phyloP scores from a whole-genome alignment of 2,888 invertebrate genomes.

The Dynastes tityus region DNA sequence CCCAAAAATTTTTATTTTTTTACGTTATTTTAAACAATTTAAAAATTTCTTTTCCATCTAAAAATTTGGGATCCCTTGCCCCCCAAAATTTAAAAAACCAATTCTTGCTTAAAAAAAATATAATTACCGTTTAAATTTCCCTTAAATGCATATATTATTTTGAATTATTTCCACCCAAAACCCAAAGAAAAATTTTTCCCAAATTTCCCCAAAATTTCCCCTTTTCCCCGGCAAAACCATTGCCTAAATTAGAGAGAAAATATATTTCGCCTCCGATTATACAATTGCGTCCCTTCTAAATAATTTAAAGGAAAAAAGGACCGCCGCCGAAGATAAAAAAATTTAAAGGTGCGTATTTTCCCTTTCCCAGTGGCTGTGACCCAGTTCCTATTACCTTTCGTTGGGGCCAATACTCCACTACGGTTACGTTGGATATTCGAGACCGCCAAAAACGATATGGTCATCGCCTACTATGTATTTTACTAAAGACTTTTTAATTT shows the following conservation, averaged over 20 bases:
- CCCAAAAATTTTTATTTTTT: no score
- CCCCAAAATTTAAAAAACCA: no score
- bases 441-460: constrained; percentile 38
- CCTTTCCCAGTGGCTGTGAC: constrained; percentile 56
- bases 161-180: not conserved
- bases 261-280: constrained; percentile 25
- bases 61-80: no score
- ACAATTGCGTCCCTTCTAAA: no score
- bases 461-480: constrained; percentile 21
- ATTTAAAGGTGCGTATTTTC: constrained; percentile 51
- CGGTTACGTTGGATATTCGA: constrained; percentile 30
- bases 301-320: no score
- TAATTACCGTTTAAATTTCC: no score
- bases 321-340: constrained; percentile 30
- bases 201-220: no score
- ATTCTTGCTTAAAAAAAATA: no score
- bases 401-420: constrained; percentile 19
- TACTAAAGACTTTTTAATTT: not conserved
- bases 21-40: no score
- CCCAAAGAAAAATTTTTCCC: no score
- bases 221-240: not conserved
- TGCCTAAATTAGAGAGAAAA: constrained; percentile 27
- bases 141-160: not conserved
- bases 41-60: no score
- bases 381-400: constrained; percentile 53